Conservation (phyloP, 2,113 vertebrate species). For the Grantiella picta region DNA sequence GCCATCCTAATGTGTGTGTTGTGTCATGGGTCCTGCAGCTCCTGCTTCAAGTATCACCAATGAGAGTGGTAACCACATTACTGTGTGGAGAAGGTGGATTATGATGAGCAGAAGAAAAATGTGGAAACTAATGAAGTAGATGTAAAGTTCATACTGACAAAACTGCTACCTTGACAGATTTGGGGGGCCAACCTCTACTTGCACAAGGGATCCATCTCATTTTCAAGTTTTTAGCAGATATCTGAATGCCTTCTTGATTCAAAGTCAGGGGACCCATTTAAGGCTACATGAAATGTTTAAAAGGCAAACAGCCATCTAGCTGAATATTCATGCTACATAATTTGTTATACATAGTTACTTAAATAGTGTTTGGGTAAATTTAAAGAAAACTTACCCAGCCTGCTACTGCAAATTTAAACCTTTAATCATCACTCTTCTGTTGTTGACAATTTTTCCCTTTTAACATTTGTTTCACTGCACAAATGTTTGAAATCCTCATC, state of each 20-base stretch:
- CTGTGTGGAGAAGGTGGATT: background rate
- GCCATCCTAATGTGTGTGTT: background rate
- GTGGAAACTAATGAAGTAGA: background rate
- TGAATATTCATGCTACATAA: background rate
- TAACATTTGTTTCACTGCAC: background rate
- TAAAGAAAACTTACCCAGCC: background rate
- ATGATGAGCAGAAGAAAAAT: background rate
- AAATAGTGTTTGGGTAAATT: background rate
- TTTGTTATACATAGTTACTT: background rate
- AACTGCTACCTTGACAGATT: background rate
- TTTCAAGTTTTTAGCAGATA: background rate
- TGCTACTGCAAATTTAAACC: background rate
- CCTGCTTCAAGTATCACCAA: background rate
- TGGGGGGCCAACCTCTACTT: background rate
- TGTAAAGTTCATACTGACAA: background rate
- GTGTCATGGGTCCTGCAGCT: background rate
- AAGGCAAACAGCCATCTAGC: background rate
- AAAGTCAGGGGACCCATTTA: background rate
- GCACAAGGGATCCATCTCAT: background rate
- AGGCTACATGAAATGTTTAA: background rate
- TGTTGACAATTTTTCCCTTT: background rate
- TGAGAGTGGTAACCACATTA: rapidly evolving
- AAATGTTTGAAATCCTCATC: background rate
- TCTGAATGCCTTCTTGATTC: background rate
- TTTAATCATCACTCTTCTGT: background rate